Percentiles rank a stretch among this genome's conserved stretches.
Evolutionary conservation across 2,888 invertebrate genomes (phyloP).

Genomic region (Tetrapedia diversipes): DNA sequence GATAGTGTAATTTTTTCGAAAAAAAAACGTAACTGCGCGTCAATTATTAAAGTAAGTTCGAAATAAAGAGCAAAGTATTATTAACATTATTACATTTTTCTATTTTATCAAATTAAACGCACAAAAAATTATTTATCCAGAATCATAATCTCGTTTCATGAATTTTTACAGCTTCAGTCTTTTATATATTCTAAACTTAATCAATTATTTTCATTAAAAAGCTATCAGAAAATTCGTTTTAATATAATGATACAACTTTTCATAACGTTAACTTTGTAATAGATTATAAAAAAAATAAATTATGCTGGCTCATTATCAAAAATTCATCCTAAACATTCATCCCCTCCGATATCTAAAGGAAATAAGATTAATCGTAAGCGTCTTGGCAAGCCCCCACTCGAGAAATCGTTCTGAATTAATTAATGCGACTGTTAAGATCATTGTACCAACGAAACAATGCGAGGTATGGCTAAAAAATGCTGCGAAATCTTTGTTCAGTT

Average conservation of each 20-base stretch:
- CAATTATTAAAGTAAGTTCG: no score
- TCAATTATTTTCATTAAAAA: no score
- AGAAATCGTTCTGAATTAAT: slow-evolving; percentile 49
- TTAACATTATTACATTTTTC: no score
- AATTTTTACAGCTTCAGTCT: no score
- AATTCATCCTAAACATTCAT: neutral
- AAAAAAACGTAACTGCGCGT: no score
- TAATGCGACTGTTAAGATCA: slow-evolving; percentile 42
- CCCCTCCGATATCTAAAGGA: no score
- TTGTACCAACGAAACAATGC: slow-evolving; percentile 44
- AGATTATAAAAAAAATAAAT: neutral
- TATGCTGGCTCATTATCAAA: neutral
- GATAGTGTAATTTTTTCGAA: no score
- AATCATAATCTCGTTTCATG: no score
- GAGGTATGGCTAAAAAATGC: slow-evolving; percentile 62
- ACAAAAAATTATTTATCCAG: no score
- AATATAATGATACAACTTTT: neutral
- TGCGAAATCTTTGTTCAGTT: slow-evolving; percentile 72
- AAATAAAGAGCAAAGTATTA: no score
- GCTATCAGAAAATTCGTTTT: neutral
- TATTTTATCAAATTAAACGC: no score
- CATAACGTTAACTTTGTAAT: neutral
- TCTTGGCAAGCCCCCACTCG: neutral
- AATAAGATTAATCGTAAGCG: neutral
- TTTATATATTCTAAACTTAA: no score